phyloP scores from a whole-genome alignment of 2,888 invertebrate genomes.

The Prenolepis imparis region DNA sequence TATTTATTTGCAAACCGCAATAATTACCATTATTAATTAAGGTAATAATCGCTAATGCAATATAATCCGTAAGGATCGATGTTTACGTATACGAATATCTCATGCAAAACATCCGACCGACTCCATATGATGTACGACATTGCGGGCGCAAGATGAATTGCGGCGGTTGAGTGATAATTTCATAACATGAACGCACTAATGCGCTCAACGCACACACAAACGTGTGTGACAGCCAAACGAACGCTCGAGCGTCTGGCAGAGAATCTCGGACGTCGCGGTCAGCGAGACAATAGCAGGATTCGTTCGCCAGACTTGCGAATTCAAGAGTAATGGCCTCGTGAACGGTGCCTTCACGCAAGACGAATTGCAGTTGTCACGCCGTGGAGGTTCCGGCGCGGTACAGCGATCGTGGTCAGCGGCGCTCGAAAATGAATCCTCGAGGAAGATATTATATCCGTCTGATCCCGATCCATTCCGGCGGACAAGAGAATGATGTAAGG shows the following conservation, averaged over 20 bases:
- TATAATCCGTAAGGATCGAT: neutral
- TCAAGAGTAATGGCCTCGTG: slow-evolving; percentile 52
- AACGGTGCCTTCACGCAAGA: slow-evolving; percentile 56
- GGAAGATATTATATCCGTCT: slow-evolving; percentile 81
- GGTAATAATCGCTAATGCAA: neutral
- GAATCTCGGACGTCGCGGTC: slow-evolving; percentile 47
- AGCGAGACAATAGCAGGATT: slow-evolving; percentile 46
- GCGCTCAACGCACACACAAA: neutral
- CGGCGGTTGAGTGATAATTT: slow-evolving; percentile 45
- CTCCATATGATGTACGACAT: slow-evolving; percentile 30
- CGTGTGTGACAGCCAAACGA: slow-evolving; percentile 18
- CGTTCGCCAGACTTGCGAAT: slow-evolving; percentile 52
- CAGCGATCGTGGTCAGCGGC: slow-evolving; percentile 63
- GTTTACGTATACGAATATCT: neutral
- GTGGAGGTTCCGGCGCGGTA: slow-evolving; percentile 51
- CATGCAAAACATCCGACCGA: neutral
- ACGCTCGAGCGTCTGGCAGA: slow-evolving; percentile 6
- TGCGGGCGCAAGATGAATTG: slow-evolving; percentile 36
- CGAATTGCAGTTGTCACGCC: slow-evolving; percentile 56
- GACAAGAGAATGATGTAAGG: slow-evolving; percentile 82
- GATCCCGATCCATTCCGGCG: slow-evolving; percentile 83
- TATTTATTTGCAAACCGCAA: neutral
- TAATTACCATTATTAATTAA: neutral
- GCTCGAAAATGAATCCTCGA: slow-evolving; percentile 78
- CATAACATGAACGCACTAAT: slow-evolving; percentile 40